Evolutionary conservation across 2,797 vertebrate species (phyloP), one percentile per base, ranked within the genome.

Genomic region (Manis crassicaudata): DNA sequence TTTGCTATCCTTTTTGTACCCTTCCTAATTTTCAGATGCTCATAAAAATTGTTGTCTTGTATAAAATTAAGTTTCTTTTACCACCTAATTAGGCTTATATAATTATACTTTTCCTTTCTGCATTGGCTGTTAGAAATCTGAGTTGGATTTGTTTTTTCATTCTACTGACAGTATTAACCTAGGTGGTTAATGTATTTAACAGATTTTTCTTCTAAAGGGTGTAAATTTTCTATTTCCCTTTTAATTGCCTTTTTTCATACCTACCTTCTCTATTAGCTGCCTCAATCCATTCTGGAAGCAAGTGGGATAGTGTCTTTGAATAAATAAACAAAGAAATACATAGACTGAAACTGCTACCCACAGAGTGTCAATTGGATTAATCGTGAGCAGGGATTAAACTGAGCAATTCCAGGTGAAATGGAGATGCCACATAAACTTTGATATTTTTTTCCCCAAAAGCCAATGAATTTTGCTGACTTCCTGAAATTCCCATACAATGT

Each of bases 141-240:
- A 54, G 46, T 63, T 40, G 21, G 80, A 35, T 73, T 88, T 88
- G 62, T 94, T 88, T 87, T 95, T 43, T 76, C 46, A 62, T 77
- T 87, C 40, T 85, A 95, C 46, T 90, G 63, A 72, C 46, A 72
- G 65, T 83, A 63, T 52, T 58, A 82, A 83, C 87, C 58, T 63
- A 93, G 46, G 62, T 56, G n/a, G 27, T 60, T 81, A 70, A 60
- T 52, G 21, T 32, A 67, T 72, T 92, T 84, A 63, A 46, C 50
- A 90, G 29, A 50, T 77, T 90, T 35, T 93, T 89, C 67, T 92
- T 82, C n/a, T 72, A 58, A 65, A 43, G 1, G 32, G 23, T 81
- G 72, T 87, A 63, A 43, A 29, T 86, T 46, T 76, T 89, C 58
- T 43, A 2, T 37, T n/a, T 77, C 50, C 23, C 8, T n/a, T 75